Conservation (phyloP, 2,888 invertebrate species). For the Ophioninae sp. region DNA sequence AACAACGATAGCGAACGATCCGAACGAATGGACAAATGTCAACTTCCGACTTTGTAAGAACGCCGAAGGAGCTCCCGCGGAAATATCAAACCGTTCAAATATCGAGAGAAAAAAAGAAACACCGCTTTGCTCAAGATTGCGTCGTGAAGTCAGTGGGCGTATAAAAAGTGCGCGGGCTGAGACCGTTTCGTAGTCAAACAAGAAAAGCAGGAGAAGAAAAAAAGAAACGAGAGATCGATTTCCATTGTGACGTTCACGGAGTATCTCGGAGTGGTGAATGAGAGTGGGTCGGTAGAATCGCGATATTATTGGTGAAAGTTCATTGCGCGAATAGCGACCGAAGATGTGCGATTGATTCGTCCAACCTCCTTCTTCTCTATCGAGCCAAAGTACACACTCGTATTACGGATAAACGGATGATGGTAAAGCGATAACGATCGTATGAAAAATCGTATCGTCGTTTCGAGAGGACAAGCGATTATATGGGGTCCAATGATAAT, state of each 20-base stretch:
- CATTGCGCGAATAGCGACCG: constrained; percentile 51
- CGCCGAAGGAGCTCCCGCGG: not conserved
- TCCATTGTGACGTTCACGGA: constrained; percentile 14
- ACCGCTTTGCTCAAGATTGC: not conserved
- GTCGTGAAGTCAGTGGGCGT: not conserved
- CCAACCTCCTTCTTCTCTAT: not conserved
- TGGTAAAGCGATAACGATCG: not conserved
- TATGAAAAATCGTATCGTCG: constrained; percentile 19
- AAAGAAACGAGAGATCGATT: constrained; percentile 7
- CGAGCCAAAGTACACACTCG: constrained; percentile 27
- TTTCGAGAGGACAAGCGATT: not conserved
- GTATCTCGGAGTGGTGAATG: constrained; percentile 31
- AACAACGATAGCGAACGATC: not conserved
- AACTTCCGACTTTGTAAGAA: not conserved
- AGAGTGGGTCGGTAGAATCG: constrained; percentile 53
- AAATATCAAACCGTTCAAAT: not conserved
- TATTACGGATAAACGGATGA: not conserved
- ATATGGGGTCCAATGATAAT: not conserved
- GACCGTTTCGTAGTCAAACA: not conserved
- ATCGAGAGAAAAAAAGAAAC: not conserved
- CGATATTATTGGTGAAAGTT: constrained; percentile 67
- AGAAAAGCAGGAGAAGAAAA: constrained; percentile 2
- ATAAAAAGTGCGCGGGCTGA: not conserved
- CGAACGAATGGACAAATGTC: not conserved
- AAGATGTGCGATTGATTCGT: not conserved